Evolutionary conservation across 2,888 invertebrate species (phyloP), one percentile per base, ranked within the genome.

Genomic region (Lasioglossum marginatum): DNA sequence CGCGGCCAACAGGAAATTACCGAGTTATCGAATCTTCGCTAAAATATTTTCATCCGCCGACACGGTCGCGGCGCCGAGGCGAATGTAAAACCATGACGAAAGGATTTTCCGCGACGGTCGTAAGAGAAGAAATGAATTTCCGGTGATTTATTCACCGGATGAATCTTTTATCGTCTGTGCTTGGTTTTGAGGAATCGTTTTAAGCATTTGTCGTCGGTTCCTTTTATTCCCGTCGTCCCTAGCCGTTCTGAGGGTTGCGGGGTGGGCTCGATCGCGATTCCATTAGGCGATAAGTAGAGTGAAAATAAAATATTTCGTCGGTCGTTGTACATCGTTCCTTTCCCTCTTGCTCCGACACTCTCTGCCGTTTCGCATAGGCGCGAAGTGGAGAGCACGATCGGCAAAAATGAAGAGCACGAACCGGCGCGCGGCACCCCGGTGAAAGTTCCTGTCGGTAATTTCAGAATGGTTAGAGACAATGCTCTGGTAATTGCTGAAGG

Each of bases 121-220:
- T 37, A 27, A 48, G 77, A 68, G 16, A 68, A 66, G 48, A 77
- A 43, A 72, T 68, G 79, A 73, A 77, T 79, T 82, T 81, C 81
- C 79, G 40, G 83, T 89, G 90, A 91, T 92, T 91, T 92, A 92
- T 91, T 91, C 90, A 80, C 70, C 73, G 82, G 80, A 87, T 88
- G 83, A 90, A 91, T 90, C 83, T 90, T 91, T 90, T 83, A 88
- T 91, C 84, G 81, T 81, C 70, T 77, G 68, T 75, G 80, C 75
- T 70, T 72, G 86, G 82, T 91, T 91, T 70, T 86, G 85, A 85
- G 81, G 84, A 88, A 91, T 89, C 85, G 88, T 80, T 90, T 86
- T 80, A 80, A 87, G 81, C 85, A 87, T 88, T 91, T 88, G 86
- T 82, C 88, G 77, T 34, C 74, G 63, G 60, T 40, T 63, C 60